phyloP scores from a whole-genome alignment of 2,797 vertebrate genomes.

The Vultur gryphus region DNA sequence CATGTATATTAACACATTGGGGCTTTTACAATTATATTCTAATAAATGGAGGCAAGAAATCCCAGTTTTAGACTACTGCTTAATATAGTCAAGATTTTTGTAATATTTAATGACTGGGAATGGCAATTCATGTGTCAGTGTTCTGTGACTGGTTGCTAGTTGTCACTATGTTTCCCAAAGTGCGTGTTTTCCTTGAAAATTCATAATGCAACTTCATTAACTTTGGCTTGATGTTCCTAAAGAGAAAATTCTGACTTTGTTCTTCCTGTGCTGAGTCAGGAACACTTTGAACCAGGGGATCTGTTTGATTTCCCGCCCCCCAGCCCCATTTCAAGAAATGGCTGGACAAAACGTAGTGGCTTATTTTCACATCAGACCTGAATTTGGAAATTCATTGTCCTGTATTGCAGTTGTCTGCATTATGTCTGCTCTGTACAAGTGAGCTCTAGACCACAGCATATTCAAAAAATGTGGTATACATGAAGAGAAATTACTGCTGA shows the following conservation, averaged over 20 bases:
- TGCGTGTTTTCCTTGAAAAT: neutral
- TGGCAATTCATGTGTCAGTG: accelerated
- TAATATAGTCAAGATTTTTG: neutral
- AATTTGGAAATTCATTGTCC: neutral
- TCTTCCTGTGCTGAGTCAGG: neutral
- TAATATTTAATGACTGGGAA: neutral
- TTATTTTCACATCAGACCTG: neutral
- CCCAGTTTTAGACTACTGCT: neutral
- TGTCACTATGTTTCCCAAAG: neutral
- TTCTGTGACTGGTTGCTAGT: neutral
- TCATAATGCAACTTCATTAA: neutral
- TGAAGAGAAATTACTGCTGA: neutral
- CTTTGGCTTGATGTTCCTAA: neutral
- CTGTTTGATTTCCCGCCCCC: neutral
- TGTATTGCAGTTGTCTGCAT: neutral
- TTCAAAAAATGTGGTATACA: neutral
- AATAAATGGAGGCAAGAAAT: neutral
- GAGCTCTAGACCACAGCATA: neutral
- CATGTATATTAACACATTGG: neutral
- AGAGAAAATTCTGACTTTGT: neutral
- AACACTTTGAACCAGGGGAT: neutral
- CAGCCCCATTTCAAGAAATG: neutral
- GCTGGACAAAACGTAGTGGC: neutral
- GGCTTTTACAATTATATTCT: neutral
- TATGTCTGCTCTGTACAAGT: neutral